A percentile compares a stretch with the other conserved stretches of the same genome.
phyloP scores from a whole-genome alignment of 2,113 vertebrate species.

The Protobothrops flavoviridis region DNA sequence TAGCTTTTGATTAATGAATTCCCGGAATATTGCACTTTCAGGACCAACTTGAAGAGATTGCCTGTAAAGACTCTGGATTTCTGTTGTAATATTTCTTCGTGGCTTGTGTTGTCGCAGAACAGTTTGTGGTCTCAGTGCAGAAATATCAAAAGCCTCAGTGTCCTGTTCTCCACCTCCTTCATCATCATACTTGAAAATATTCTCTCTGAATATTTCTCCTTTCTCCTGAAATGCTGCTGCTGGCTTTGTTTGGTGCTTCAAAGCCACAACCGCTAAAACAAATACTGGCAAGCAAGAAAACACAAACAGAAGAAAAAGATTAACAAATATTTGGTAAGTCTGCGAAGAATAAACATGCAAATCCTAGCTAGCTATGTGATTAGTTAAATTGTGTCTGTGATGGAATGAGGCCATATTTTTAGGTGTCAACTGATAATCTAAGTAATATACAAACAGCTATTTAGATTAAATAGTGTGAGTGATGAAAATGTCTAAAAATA shows the following conservation, averaged over 20 bases:
- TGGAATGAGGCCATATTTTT: not conserved
- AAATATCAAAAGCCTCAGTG: conserved; percentile 71
- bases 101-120: conserved; percentile 59
- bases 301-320: not conserved
- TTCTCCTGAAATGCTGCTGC: conserved; percentile 66
- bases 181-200: conserved; percentile 81
- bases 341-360: not conserved
- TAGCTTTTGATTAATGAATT: conserved; percentile 88
- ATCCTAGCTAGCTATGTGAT: conserved; percentile 27
- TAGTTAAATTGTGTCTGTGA: not conserved
- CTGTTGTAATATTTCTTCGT: conserved; percentile 60
- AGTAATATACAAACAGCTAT: not conserved
- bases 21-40: conserved; percentile 80
- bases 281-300: conserved; percentile 70
- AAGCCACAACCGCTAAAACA: conserved; percentile 71
- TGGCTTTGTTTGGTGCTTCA: conserved; percentile 74
- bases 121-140: conserved; percentile 71
- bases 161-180: conserved; percentile 69
- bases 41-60: conserved; percentile 86
- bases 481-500: not conserved
- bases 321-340: not conserved
- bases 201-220: conserved; percentile 77
- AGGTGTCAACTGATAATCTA: not conserved
- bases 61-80: conserved; percentile 80
- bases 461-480: not conserved